Evolutionary conservation across 2,888 invertebrate genomes (phyloP), one percentile per base, ranked within the genome.

Genomic region (Bellardia pandia): DNA sequence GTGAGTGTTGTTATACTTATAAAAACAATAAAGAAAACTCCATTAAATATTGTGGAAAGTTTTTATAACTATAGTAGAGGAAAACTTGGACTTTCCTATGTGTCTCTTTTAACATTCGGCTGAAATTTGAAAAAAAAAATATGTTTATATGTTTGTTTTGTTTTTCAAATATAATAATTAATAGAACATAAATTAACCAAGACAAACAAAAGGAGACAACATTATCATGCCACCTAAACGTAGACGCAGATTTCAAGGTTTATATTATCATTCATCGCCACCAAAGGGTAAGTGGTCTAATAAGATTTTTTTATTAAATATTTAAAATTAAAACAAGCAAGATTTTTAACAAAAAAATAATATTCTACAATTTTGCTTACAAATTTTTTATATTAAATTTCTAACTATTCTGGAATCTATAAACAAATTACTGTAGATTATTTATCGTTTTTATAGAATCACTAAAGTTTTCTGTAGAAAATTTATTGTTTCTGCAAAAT

Each of bases 261-360:
- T 94, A 83, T 94, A 94, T 87, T 94, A 92, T 90, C 94, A 94
- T 89, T 94, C 94, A 86, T 93, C 94, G 88, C 93, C 93, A 83
- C 94, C 94, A 69, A 93, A 93, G 90, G 93, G 94, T 94, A 91
- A 93, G 93, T 92, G n/a, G 11, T 45, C n/a, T 13, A 0, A 45
- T 48, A 37, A 37, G 37, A 0, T 37, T 37, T 37, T 5, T 4
- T 37, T 37, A 1, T 37, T 23, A 23, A 23, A 23, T 23, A 23
- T 23, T 23, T 1, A 23, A 23, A 23, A 23, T 23, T 23, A 23
- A 23, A 23, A 23, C 23, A 23, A 23, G 23, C 23, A 0, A 23
- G 23, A 23, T 23, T 23, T 23, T 23, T 23, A 23, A 23, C 23
- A 23, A 23, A 23, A 23, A 23, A 23, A 23, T 23, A 23, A 23